A percentile compares a stretch with the other conserved stretches of the same genome.
These are phyloP conservation scores for Thecocarcelia acutangulata DNA, from an alignment of 2,888 invertebrate genomes.

Conservation along the genomic window DNA sequence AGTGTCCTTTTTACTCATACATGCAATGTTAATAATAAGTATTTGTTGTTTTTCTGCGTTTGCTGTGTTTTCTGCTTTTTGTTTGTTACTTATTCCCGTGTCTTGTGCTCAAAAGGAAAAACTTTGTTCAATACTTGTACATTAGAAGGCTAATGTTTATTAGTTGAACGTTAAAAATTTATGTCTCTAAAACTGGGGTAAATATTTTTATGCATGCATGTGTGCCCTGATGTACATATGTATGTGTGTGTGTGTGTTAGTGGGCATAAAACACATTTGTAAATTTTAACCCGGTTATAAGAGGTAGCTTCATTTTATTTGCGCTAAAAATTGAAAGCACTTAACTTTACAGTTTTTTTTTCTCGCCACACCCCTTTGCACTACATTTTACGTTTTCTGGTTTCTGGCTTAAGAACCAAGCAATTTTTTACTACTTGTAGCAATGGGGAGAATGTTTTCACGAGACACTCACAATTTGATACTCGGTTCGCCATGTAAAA, in stretches of 20 bases:
- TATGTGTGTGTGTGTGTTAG: neutral
- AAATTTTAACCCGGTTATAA: no score
- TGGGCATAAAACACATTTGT: neutral
- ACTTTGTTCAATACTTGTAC: slow-evolving; percentile 16
- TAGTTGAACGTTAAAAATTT: slow-evolving; percentile 11
- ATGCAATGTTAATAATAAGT: neutral
- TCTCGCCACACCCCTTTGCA: neutral
- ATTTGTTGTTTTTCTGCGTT: neutral
- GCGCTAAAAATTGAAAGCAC: neutral
- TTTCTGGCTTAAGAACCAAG: no score
- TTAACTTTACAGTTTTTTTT: neutral
- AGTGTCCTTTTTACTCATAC: neutral
- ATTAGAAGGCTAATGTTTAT: slow-evolving; percentile 16
- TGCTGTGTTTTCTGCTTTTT: no score
- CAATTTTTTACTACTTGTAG: no score
- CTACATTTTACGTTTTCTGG: no score
- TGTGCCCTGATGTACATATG: neutral
- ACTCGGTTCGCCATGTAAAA: no score
- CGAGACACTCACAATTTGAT: no score
- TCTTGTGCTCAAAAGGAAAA: slow-evolving; percentile 7
- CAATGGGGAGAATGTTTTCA: no score
- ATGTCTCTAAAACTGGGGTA: slow-evolving; percentile 19
- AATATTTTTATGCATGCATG: neutral
- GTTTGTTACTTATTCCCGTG: neutral
- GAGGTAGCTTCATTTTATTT: no score